Evolutionary conservation across 2,113 vertebrate species (phyloP), one percentile per base, ranked within the genome.

Genomic region (Urocynchramus pylzowi): DNA sequence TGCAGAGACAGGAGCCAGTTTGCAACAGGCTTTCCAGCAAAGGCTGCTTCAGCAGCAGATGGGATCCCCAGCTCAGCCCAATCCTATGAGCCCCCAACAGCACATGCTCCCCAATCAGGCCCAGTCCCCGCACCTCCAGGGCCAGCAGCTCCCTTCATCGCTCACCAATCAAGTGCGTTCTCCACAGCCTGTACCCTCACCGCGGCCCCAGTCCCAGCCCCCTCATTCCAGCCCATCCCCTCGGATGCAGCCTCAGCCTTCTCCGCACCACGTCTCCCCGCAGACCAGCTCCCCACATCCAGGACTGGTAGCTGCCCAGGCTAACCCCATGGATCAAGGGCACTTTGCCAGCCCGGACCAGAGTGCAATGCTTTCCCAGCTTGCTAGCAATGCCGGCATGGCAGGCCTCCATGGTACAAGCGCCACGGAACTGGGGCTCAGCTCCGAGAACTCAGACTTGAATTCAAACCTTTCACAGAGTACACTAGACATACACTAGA

Each of bases 261-360:
- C 84, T 98, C 99, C 96, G 69, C 99, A 96, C 97, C 99, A 99
- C 74, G 99, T 99, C 70, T 99, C 99, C 65, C 99, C 99, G 8
- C 99, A 99, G 98, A 99, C 99, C 97, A 99, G 99, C 86, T 99
- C 99, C 52, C 99, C 99, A 5, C 99, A 99, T 96, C 99, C 99
- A 27, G 98, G 98, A 95, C 98, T 99, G 98, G 99, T 98, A 79
- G 98, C 98, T 69, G 98, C 98, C 84, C 98, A 98, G 85, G 99
- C 98, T 54, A 98, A 98, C 96, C 97, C 98, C 96, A 98, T 98
- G 98, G 98, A 98, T 97, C 99, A 98, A 87, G 98, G 99, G 97
- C 99, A 99, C 95, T 99, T 98, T 96, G 98, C 98, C 96, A 98
- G 98, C 97, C 98, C 99, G 84, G 98, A 99, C 96, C 99, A 99